phyloP scores from a whole-genome alignment of 2,888 invertebrate species.

The Petrophora chlorosata region DNA sequence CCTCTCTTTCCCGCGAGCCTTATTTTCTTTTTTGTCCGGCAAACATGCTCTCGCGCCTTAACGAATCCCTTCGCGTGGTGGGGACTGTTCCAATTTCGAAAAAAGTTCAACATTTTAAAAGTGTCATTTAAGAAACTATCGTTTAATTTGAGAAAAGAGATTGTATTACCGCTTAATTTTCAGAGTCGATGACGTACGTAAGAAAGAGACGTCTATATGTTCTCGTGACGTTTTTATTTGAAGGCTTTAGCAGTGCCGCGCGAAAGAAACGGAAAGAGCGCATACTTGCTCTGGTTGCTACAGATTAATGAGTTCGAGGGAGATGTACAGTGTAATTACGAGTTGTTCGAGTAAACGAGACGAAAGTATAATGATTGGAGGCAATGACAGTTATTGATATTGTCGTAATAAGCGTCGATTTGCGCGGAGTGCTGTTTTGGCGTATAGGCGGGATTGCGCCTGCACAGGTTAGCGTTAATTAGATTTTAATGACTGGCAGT shows the following conservation, averaged over 20 bases:
- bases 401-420: constrained; percentile 69
- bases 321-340: constrained; percentile 76
- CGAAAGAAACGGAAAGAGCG: constrained; percentile 73
- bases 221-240: constrained; percentile 43
- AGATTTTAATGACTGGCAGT: constrained; percentile 69
- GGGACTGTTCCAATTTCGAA: constrained; percentile 64
- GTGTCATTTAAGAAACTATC: constrained; percentile 61
- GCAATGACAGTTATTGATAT: constrained; percentile 81
- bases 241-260: constrained; percentile 54
- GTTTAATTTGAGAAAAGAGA: constrained; percentile 56
- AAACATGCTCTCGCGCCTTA: constrained; percentile 66
- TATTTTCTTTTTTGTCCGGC: constrained; percentile 71
- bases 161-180: constrained; percentile 60
- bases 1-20: constrained; percentile 80
- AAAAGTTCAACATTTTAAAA: constrained; percentile 57
- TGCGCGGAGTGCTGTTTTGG: constrained; percentile 56
- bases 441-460: constrained; percentile 50
- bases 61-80: constrained; percentile 61
- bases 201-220: constrained; percentile 59
- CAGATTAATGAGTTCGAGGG: constrained; percentile 78
- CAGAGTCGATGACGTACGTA: constrained; percentile 43
- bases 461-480: constrained; percentile 68
- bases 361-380: constrained; percentile 74
- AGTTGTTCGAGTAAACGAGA: constrained; percentile 76
- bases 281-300: constrained; percentile 53